phyloP scores from a whole-genome alignment of 2,113 vertebrate species.

The Acinonyx jubatus region DNA sequence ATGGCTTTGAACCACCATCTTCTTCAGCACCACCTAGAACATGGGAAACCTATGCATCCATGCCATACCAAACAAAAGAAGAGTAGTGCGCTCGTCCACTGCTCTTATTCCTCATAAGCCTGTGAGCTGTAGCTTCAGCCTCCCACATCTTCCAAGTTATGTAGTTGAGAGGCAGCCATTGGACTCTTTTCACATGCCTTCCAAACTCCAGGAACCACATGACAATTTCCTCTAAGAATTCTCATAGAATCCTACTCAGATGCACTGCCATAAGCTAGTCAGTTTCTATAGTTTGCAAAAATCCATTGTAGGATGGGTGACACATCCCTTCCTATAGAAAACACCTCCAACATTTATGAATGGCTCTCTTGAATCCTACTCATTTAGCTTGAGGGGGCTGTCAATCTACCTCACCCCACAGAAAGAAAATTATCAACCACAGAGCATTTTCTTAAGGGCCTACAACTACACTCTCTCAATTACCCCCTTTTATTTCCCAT shows the following conservation, averaged over 20 bases:
- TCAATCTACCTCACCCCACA: background rate
- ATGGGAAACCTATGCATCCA: background rate
- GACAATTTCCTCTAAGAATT: background rate
- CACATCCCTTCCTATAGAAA: background rate
- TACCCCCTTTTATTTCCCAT: background rate
- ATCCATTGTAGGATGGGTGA: background rate
- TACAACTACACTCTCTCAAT: background rate
- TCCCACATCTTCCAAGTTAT: background rate
- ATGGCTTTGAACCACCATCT: background rate
- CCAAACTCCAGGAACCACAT: background rate
- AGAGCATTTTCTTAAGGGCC: background rate
- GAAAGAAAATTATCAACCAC: background rate
- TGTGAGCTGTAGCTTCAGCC: background rate
- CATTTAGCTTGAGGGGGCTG: background rate
- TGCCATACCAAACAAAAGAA: background rate
- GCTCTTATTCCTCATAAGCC: background rate
- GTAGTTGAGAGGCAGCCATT: background rate
- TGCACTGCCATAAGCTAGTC: background rate
- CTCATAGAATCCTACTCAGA: background rate
- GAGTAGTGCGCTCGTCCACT: background rate
- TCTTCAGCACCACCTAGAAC: background rate
- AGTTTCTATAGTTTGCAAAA: background rate
- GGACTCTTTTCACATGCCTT: background rate
- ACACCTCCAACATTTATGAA: background rate
- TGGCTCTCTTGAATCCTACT: background rate